phyloP scores from a whole-genome alignment of 2,888 invertebrate species.

The Sipunculus nudus region DNA sequence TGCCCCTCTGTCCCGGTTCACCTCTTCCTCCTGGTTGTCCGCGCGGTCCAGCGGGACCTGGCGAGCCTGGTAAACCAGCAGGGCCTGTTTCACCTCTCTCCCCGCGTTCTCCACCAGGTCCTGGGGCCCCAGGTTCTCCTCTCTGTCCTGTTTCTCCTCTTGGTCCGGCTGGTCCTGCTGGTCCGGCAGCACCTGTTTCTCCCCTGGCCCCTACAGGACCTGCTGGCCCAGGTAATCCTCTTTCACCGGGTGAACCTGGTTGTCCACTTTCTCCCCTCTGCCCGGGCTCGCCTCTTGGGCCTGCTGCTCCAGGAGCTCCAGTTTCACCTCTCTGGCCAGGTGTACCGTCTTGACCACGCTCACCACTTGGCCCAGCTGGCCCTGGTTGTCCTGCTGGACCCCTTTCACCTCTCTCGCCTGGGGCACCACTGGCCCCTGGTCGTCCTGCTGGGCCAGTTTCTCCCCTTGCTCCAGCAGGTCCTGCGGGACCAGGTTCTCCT shows the following conservation, averaged over 20 bases:
- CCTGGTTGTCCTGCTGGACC: constrained; percentile 10
- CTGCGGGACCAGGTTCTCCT: too few relatives aligned
- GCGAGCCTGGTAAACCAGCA: background rate
- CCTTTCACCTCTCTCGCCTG: too few relatives aligned
- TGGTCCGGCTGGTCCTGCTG: constrained; percentile 7
- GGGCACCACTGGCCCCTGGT: too few relatives aligned
- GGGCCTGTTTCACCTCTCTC: background rate
- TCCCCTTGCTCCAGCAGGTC: too few relatives aligned
- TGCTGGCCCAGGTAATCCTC: background rate
- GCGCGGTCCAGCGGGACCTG: constrained; percentile 6
- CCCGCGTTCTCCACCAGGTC: background rate
- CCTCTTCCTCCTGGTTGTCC: constrained; percentile 15
- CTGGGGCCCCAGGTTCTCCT: background rate
- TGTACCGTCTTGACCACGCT: background rate
- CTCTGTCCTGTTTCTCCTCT: constrained; percentile 2
- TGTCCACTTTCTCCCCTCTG: constrained; percentile 11
- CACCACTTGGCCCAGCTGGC: background rate
- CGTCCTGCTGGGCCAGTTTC: too few relatives aligned
- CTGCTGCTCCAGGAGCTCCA: too few relatives aligned
- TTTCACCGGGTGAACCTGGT: constrained; percentile 7
- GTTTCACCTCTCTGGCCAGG: constrained; percentile 6
- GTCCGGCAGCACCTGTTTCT: background rate
- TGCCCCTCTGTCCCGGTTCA: constrained; percentile 2
- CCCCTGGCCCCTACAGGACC: too few relatives aligned
- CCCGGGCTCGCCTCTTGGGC: too few relatives aligned